These are phyloP conservation scores for Agonum fuliginosum DNA, from an alignment of 2,888 invertebrate genomes.

Conservation along the genomic window DNA sequence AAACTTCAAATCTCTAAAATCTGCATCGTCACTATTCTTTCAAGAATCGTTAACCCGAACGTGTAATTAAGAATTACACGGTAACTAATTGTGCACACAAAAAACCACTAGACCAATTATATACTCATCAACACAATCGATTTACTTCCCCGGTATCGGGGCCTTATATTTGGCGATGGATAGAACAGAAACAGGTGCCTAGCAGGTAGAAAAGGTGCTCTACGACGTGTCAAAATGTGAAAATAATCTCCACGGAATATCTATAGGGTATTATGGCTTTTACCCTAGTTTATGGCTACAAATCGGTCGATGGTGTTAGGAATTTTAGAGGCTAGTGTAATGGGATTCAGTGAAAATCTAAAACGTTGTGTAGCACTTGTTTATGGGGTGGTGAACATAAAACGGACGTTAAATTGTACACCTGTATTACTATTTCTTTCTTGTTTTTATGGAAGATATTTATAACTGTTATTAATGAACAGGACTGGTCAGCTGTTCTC, in stretches of 20 bases:
- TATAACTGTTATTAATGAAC: slow-evolving; percentile 25
- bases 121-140: slow-evolving; percentile 53
- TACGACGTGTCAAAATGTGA: slow-evolving; percentile 62
- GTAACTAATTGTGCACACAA: slow-evolving; percentile 56
- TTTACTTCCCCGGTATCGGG: slow-evolving; percentile 26
- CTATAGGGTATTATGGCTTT: slow-evolving; percentile 38
- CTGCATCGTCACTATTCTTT: slow-evolving; percentile 46
- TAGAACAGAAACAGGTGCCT: slow-evolving; percentile 4
- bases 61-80: slow-evolving; percentile 53
- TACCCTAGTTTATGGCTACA: slow-evolving; percentile 48
- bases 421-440: slow-evolving; percentile 15
- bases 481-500: too few species aligned
- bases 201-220: slow-evolving; percentile 48
- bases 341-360: slow-evolving; percentile 15
- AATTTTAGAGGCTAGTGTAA: slow-evolving; percentile 9
- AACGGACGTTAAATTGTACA: slow-evolving; percentile 37
- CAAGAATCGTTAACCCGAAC: slow-evolving; percentile 53
- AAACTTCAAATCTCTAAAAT: slow-evolving; percentile 27
- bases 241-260: slow-evolving; percentile 60
- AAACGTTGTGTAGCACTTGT: slow-evolving; percentile 2
- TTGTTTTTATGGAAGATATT: background rate
- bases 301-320: slow-evolving; percentile 42
- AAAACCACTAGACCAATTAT: slow-evolving; percentile 48
- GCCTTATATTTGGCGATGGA: slow-evolving; percentile 19
- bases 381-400: slow-evolving; percentile 43